phyloP scores from a whole-genome alignment of 2,888 invertebrate species.

The Epinotia brunnichana region DNA sequence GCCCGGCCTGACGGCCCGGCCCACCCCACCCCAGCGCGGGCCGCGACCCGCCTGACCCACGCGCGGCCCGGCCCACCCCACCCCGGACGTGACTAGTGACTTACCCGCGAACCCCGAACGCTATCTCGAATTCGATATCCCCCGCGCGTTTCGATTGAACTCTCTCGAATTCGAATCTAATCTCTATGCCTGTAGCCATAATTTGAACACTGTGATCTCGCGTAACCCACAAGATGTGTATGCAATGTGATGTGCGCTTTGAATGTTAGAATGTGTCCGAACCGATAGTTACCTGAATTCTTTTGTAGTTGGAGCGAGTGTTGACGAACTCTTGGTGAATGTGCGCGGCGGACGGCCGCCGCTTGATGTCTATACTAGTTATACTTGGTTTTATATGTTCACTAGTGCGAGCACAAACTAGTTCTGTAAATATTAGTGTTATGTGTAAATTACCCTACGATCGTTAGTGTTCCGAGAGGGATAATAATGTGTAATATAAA shows the following conservation, averaged over 20 bases:
- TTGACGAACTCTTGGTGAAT: slow-evolving; percentile 61
- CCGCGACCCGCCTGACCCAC: slow-evolving; percentile 21
- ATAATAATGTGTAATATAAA: slow-evolving; percentile 70
- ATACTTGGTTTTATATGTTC: slow-evolving; percentile 61
- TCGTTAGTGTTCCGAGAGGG: slow-evolving; percentile 69
- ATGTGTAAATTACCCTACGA: slow-evolving; percentile 76
- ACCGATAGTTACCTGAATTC: slow-evolving; percentile 74
- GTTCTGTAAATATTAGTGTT: slow-evolving; percentile 81
- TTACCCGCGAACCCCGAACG: slow-evolving; percentile 45
- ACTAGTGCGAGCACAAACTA: slow-evolving; percentile 80
- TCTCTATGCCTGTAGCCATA: slow-evolving; percentile 74
- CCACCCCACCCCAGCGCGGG: slow-evolving; percentile 44
- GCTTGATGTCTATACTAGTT: slow-evolving; percentile 43
- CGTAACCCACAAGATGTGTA: slow-evolving; percentile 71
- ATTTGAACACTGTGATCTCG: slow-evolving; percentile 81
- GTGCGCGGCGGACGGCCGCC: slow-evolving; percentile 48
- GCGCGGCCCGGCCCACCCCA: slow-evolving; percentile 5
- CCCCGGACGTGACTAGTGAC: slow-evolving; percentile 43
- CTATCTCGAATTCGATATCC: slow-evolving; percentile 38
- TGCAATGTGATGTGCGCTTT: slow-evolving; percentile 80
- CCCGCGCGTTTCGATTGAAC: slow-evolving; percentile 43
- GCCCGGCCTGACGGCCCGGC: too few relatives aligned
- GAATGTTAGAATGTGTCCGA: slow-evolving; percentile 77
- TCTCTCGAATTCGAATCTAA: slow-evolving; percentile 53
- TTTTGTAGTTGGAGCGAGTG: slow-evolving; percentile 63